Conservation (phyloP, 2,113 vertebrate species). For the Phylloscopus trochilus region DNA sequence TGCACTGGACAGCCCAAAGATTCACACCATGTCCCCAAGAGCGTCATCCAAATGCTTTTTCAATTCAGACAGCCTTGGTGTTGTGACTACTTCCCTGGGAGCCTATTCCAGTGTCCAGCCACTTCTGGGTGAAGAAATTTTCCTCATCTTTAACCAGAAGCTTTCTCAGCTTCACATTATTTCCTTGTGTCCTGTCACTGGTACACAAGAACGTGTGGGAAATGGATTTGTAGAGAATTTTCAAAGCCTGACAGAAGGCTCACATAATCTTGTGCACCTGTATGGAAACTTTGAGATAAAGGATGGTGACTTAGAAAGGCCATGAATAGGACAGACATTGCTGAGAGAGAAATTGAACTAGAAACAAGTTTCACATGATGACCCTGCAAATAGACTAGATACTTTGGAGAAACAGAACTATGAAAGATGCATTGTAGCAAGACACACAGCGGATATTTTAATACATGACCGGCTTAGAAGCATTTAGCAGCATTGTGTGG, state of each 20-base stretch:
- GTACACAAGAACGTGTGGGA: background rate
- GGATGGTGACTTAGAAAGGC: background rate
- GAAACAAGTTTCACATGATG: background rate
- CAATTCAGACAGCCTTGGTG: background rate
- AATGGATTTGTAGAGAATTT: background rate
- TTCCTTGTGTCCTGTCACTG: background rate
- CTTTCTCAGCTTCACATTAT: background rate
- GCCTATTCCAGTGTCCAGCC: background rate
- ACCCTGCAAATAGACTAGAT: background rate
- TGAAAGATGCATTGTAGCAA: background rate
- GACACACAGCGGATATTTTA: background rate
- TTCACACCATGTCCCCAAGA: fast-evolving
- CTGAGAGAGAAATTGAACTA: background rate
- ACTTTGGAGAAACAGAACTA: background rate
- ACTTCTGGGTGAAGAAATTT: background rate
- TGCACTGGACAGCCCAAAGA: background rate
- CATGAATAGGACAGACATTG: background rate
- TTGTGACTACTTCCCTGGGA: background rate
- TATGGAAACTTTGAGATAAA: background rate
- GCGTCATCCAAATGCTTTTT: background rate
- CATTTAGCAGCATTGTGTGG: background rate
- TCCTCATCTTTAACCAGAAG: background rate
- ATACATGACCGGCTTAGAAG: background rate
- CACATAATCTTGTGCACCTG: background rate
- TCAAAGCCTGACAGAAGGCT: background rate